Conservation (phyloP, 2,113 vertebrate genomes). For the Vireo altiloquus region DNA sequence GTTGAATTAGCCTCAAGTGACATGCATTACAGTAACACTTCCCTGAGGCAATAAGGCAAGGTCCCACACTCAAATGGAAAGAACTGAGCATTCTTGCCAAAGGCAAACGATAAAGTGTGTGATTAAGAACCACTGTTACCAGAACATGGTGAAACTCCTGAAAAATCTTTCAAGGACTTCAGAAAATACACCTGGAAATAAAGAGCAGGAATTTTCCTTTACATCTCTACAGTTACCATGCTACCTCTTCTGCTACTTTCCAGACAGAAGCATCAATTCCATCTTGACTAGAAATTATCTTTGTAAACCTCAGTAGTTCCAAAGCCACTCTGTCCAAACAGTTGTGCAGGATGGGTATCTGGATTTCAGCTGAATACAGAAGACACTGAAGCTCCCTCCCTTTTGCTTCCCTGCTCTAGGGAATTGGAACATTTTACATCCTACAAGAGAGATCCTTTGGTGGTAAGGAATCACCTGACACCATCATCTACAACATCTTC, state of each 20-base stretch:
- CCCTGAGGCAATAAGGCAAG: slow-evolving; percentile 21
- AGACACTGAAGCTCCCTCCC: background rate
- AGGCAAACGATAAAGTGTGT: background rate
- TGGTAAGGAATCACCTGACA: background rate
- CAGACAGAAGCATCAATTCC: background rate
- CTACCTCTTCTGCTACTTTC: background rate
- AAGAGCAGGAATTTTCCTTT: background rate
- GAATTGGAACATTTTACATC: background rate
- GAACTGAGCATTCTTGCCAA: slow-evolving; percentile 30
- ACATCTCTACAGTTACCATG: background rate
- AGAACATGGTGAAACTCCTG: background rate
- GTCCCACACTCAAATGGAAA: slow-evolving; percentile 7
- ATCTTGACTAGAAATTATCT: background rate
- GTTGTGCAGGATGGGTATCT: background rate
- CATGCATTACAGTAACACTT: background rate
- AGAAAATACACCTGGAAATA: background rate
- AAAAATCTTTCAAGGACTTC: background rate
- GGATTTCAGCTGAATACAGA: background rate
- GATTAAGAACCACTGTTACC: background rate
- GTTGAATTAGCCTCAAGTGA: slow-evolving; percentile 52
- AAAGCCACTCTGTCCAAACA: background rate
- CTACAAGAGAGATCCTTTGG: background rate
- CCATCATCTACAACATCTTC: background rate
- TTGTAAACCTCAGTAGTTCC: background rate
- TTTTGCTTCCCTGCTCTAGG: background rate